Percentiles rank a stretch among this genome's conserved stretches.
Evolutionary conservation across 2,888 invertebrate genomes (phyloP).

Genomic region (Eristalis pertinax): DNA sequence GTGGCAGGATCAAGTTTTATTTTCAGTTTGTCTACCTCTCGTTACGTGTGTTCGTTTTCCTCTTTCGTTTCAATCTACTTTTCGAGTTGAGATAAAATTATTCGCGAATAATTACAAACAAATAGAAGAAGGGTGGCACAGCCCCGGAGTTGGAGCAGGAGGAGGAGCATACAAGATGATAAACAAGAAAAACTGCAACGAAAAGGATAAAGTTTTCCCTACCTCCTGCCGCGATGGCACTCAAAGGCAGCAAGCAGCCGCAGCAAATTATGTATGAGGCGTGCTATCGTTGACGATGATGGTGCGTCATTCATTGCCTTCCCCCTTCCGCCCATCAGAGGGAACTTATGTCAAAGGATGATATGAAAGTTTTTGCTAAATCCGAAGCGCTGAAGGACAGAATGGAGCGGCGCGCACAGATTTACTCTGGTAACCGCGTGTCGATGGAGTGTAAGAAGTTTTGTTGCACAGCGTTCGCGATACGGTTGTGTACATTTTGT

Average conservation of each 20-base stretch:
- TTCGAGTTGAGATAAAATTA: slow-evolving; percentile 19
- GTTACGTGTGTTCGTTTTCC: slow-evolving; percentile 2
- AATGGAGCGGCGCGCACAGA: neutral
- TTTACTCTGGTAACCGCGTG: neutral
- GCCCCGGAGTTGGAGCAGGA: too few species aligned
- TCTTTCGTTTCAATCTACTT: neutral
- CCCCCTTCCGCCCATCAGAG: neutral
- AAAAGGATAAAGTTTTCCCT: slow-evolving; percentile 32
- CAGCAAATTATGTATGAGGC: neutral
- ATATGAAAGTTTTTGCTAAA: slow-evolving; percentile 63
- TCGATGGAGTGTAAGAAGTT: neutral
- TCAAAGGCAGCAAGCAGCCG: neutral
- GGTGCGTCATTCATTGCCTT: too few species aligned
- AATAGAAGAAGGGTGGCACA: neutral
- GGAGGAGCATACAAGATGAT: neutral
- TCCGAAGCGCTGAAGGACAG: slow-evolving; percentile 8
- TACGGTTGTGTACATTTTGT: neutral
- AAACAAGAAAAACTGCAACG: slow-evolving; percentile 24
- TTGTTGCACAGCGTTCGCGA: neutral
- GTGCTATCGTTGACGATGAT: neutral
- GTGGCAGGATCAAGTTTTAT: slow-evolving; percentile 19
- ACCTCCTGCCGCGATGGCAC: neutral
- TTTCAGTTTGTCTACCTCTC: neutral
- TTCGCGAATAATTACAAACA: slow-evolving; percentile 54
- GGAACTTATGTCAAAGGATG: slow-evolving; percentile 64